phyloP scores from a whole-genome alignment of 2,113 vertebrate genomes.

The Austrofundulus limnaeus region DNA sequence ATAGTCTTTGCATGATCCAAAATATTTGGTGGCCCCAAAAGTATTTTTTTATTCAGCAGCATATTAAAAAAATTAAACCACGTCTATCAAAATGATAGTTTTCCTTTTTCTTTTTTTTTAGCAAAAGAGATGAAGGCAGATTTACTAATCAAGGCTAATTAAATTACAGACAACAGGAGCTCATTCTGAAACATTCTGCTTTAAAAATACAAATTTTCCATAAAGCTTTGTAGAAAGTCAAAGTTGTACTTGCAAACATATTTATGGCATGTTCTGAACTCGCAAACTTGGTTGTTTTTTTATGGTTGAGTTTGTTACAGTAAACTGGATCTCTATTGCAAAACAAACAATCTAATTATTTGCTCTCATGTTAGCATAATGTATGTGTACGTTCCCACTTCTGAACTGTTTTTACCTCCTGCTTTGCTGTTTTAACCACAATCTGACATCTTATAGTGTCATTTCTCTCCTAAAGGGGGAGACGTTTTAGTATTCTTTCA shows the following conservation, averaged over 20 bases:
- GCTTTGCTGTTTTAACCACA: slow-evolving; percentile 27
- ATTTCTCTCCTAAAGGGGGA: slow-evolving; percentile 63
- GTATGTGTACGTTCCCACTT: slow-evolving; percentile 58
- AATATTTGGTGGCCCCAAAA: slow-evolving; percentile 99
- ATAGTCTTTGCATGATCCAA: slow-evolving; percentile 99
- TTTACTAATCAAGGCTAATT: slow-evolving; percentile 85
- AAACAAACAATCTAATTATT: slow-evolving; percentile 52
- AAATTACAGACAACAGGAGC: slow-evolving; percentile 74
- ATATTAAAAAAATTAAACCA: slow-evolving; percentile 91
- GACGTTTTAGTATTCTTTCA: slow-evolving; percentile 79
- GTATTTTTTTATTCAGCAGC: slow-evolving; percentile 92
- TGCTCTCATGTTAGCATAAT: slow-evolving; percentile 60
- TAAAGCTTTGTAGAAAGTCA: slow-evolving; percentile 83
- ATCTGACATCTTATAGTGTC: slow-evolving; percentile 40
- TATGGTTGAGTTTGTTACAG: slow-evolving; percentile 39
- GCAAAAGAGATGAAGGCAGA: slow-evolving; percentile 86
- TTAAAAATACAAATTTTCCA: slow-evolving; percentile 80
- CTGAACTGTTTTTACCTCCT: slow-evolving; percentile 19
- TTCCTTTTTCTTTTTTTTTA: slow-evolving; percentile 73
- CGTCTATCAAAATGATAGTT: slow-evolving; percentile 92
- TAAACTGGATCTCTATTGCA: slow-evolving; percentile 47
- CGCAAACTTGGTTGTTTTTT: slow-evolving; percentile 68
- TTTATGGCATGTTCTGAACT: slow-evolving; percentile 69
- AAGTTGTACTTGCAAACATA: slow-evolving; percentile 79
- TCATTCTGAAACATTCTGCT: slow-evolving; percentile 86